Base-by-base conservation (phyloP, 2,797 vertebrate genomes). In the Danio albolineatus region DNA sequence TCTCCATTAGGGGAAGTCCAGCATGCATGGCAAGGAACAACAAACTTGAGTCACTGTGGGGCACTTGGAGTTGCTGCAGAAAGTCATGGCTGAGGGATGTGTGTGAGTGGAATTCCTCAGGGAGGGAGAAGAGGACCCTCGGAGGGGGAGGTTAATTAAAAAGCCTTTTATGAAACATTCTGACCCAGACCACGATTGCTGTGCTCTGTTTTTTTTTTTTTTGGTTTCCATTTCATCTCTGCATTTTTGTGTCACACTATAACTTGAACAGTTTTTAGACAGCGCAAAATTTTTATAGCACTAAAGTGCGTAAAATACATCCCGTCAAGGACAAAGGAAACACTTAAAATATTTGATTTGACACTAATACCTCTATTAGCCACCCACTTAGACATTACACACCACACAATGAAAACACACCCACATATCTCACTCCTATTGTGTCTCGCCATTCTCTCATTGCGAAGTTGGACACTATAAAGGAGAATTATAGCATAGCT, bases 71-170 rank as follows among this genome's bases (percentile, higher is more conserved):
- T 78, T 85, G 78, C 81, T 78, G 51, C 90, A 78, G 82, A 85
- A 85, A 71, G 83, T 70, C 73, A 54, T 75, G 79, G 79, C 73
- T 49, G 46, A 74, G 70, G 74, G 62, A 71, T 69, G 49, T 69
- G 72, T 76, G 70, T 75, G 69, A 39, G 81, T 57, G 57, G 56
- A 82, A 88, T 87, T 87, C 83, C 78, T 86, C 56, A 84, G 86
- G 67, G 80, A 66, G 87, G 84, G 78, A 80, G 77, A 39, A 44
- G 44, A 70, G 80, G 79, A 76, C 62, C 65, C 51, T 78, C 46
- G 16, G 64, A 65, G 76, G 84, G 83, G 84, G 9, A 75, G 88
- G 86, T 92, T 92, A 87, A 94, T 93, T 91, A 91, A 92, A 92
- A 88, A 80, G 75, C 81, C 71, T 89, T 87, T 84, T 87, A 71